phyloP scores from a whole-genome alignment of 2,113 vertebrate genomes.

The Helogale parvula region DNA sequence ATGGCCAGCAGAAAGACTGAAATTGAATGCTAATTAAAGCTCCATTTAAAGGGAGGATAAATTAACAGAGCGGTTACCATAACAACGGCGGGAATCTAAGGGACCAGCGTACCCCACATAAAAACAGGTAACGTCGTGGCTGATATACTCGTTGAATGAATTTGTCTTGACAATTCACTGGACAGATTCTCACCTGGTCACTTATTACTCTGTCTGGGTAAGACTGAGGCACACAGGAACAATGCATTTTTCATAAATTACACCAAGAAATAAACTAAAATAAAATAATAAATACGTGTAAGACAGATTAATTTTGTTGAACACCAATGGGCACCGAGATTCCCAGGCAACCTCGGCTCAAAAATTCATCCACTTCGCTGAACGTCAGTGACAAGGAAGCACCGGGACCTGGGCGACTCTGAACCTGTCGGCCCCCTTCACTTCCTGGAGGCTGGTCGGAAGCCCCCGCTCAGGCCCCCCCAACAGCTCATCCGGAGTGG shows the following conservation, averaged over 20 bases:
- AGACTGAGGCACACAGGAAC: not conserved
- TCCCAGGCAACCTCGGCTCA: not conserved
- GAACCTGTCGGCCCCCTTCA: fast-evolving
- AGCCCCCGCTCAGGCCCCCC: fast-evolving
- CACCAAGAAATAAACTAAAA: not conserved
- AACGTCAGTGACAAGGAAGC: fast-evolving
- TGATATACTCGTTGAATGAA: not conserved
- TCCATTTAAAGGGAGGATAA: not conserved
- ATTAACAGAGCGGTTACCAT: not conserved
- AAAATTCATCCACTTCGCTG: not conserved
- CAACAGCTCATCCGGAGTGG: fast-evolving
- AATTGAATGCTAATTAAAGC: not conserved
- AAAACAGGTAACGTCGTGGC: fast-evolving
- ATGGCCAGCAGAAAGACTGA: not conserved
- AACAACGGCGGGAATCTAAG: not conserved
- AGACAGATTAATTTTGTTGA: not conserved
- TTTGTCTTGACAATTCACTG: not conserved
- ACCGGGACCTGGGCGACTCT: fast-evolving
- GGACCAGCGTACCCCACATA: not conserved
- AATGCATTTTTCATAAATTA: no score
- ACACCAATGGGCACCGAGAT: not conserved
- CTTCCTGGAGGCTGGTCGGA: not conserved
- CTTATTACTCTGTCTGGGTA: not conserved
- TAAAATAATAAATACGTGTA: not conserved
- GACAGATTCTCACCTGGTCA: not conserved